Evolutionary conservation across 2,888 invertebrate genomes (phyloP), one percentile per base, ranked within the genome.

Genomic region (Rhingia rostrata): DNA sequence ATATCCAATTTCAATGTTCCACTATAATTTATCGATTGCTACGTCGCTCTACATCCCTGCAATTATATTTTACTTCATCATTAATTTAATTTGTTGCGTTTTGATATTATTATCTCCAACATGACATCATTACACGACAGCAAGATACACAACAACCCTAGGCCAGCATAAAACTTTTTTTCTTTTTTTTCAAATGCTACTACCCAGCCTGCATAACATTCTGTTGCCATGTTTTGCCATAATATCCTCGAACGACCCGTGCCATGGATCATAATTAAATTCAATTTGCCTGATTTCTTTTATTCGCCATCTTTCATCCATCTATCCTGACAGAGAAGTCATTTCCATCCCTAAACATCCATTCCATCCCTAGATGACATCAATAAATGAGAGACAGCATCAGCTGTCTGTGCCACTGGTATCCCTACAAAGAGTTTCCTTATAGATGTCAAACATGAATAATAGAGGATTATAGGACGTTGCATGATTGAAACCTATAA

Each of bases 231-330:
- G 9, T 77, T 39, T 43, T 49, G 56, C 51, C 33, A 22, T 22
- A 49, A 5, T 30, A 49, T 49, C 49, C 33, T 54, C 12, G 30
- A 22, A 45, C 7, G 58, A 49, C 75, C 75, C 69, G 74, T 75
- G 69, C 69, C 58, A 60, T 43, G 67, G 74, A 58, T 67, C 56
- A 67, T 77, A 78, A 83, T 83, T 83, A 73, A 78, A 83, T 83
- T 83, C 72, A 78, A 73, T 83, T 73, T 73, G 61, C 51, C 35
- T 54, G 41, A 32, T 69, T 83, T 12, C 49, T 51, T 35, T 58
- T 73, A 43, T 60, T 61, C 32, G 6, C 30, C 30, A 10, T 45
- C 35, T 45, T 33, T 45, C 33, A 49, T 49, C 10, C 49, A 10
- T 14, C 33, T n/a, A 12, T 60, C 43, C 60, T 45, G 60, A 32